Conservation (phyloP, 2,113 vertebrate species). For the Semnopithecus entellus region DNA sequence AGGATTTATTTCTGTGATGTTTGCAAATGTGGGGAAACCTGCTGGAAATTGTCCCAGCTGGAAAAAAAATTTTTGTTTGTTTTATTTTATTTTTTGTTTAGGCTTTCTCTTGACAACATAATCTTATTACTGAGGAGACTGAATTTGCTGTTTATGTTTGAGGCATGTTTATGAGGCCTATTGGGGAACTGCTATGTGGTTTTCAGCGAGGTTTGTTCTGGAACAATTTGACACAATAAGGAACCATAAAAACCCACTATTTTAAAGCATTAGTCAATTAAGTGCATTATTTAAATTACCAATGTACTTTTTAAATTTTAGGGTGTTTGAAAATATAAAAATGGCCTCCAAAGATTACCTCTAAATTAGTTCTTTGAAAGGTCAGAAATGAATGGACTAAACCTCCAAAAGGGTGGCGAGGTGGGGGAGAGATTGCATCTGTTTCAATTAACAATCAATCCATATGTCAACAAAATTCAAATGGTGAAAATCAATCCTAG, state of each 20-base stretch:
- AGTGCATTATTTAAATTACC: conserved; percentile 46
- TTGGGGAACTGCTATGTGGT: neutral
- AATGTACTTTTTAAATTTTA: conserved; percentile 40
- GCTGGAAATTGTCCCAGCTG: neutral
- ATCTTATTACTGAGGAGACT: neutral
- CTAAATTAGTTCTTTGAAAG: conserved; percentile 23
- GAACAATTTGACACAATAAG: neutral
- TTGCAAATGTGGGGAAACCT: neutral
- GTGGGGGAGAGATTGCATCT: neutral
- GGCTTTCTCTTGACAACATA: neutral
- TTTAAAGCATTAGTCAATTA: conserved; percentile 33
- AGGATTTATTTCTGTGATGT: neutral
- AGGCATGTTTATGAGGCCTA: neutral
- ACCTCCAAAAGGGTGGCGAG: conserved; percentile 24
- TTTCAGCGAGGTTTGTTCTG: conserved; percentile 7
- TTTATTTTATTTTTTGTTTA: conserved; percentile 29
- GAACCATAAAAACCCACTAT: neutral
- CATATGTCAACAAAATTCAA: conserved; percentile 57
- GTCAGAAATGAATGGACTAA: conserved; percentile 43
- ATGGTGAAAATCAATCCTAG: conserved; percentile 57
- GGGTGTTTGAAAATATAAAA: conserved; percentile 48
- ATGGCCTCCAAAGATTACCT: conserved; percentile 7
- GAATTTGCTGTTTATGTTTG: conserved; percentile 12
- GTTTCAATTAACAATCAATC: conserved; percentile 60
- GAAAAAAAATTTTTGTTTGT: neutral